Evolutionary conservation across 2,113 vertebrate genomes (phyloP), one percentile per base, ranked within the genome.

Genomic region (Ophthalmolycus amberensis): DNA sequence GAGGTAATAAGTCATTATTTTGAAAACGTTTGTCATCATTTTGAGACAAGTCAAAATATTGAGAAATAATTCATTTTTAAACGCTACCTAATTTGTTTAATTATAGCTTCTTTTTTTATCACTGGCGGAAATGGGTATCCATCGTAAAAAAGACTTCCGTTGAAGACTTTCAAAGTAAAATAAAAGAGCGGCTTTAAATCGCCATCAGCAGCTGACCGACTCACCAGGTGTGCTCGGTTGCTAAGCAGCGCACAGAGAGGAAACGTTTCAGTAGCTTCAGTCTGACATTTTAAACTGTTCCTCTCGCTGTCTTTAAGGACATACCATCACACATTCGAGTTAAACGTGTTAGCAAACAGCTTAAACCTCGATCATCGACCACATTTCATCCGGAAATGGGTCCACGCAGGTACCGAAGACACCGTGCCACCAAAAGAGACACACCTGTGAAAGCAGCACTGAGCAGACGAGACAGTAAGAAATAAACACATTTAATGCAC

Each of bases 391-490:
- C 6, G 20, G 18, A 66, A 62, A 93, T 93, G 92, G n/a, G 46
- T 34, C 83, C 38, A 34, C 34, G 6, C 16, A 84, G 56, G 58
- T 4, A 54, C 11, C 11, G 11, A 42, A 1, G 22, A 44, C 4
- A 84, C 38, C 38, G 38, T 40, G 38, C 2, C 38, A 40, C 38
- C 38, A 73, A 68, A 38, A 34, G 6, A 71, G 90, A 90, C 46
- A 92, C 91, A 11, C 86, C 92, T 0, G 0, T 84, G 68, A 93
- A 87, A 54, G 1, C 11, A 4, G 5, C 44, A 5, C 20, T 15
- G 8, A n/a, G 32, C 34, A 77, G 70, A 63, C 15, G 60, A 56
- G 0, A 15, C 7, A 54, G 93, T 93, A 88, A 91, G 88, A 89
- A 67, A 38, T 8, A 22, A 6, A 64, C 20, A 64, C 64, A 18